Conservation (phyloP, 2,888 invertebrate genomes). For the Plagodis pulveraria region DNA sequence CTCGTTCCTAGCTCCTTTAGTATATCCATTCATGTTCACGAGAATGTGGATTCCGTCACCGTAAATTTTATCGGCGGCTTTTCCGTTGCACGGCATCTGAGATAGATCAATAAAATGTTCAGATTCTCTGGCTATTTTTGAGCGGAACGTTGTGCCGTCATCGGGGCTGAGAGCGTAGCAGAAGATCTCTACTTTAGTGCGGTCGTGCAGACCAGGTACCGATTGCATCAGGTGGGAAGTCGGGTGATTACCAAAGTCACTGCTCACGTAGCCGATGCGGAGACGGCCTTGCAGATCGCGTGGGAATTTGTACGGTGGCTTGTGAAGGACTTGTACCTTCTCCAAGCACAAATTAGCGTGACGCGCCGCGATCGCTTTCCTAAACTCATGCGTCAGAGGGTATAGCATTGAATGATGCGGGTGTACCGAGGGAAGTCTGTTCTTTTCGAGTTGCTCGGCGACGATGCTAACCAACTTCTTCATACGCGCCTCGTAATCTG, state of each 20-base stretch:
- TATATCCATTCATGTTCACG: constrained; percentile 99
- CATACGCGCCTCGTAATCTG: constrained; percentile 98
- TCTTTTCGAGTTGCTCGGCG: constrained; percentile 98
- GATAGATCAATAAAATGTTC: constrained; percentile 99
- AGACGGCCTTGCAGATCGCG: constrained; percentile 90
- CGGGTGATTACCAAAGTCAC: constrained; percentile 99
- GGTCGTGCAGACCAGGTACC: constrained; percentile 97
- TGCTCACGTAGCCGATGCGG: constrained; percentile 98
- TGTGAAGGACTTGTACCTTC: constrained; percentile 98
- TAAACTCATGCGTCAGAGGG: constrained; percentile 97
- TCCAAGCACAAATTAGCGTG: constrained; percentile 99
- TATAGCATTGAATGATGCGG: constrained; percentile 99
- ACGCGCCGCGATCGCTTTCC: constrained; percentile 98
- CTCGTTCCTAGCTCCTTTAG: constrained; percentile 99
- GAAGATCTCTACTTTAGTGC: constrained; percentile 94
- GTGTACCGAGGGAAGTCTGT: constrained; percentile 98
- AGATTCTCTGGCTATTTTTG: constrained; percentile 97
- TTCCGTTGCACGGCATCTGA: constrained; percentile 97
- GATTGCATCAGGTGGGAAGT: constrained; percentile 99
- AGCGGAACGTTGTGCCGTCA: constrained; percentile 98
- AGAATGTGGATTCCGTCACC: constrained; percentile 98
- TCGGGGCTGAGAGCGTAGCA: constrained; percentile 98
- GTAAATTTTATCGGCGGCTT: constrained; percentile 98
- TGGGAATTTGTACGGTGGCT: constrained; percentile 93
- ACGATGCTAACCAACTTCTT: constrained; percentile 98